Evolutionary conservation across 2,797 vertebrate species (phyloP).

Genomic region (Gobio occitaniae): DNA sequence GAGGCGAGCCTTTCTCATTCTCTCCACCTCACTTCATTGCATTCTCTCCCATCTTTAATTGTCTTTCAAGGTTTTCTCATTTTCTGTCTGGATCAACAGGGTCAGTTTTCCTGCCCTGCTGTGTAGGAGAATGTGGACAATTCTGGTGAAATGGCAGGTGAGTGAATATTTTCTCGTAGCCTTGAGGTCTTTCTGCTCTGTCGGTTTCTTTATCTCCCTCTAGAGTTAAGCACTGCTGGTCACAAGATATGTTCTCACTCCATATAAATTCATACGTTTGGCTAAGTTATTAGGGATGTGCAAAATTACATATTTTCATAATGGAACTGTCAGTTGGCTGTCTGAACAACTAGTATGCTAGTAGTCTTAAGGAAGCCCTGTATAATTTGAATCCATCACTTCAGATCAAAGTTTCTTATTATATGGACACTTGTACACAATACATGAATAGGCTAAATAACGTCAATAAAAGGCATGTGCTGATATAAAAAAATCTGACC

Average conservation of each 20-base stretch:
- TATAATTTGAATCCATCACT: not conserved
- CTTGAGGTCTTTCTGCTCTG: slow-evolving; percentile 64
- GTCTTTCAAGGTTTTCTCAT: slow-evolving; percentile 60
- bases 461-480: not conserved
- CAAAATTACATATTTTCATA: not conserved
- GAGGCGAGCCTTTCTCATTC: slow-evolving; percentile 23
- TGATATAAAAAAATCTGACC: not conserved
- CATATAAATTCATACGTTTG: slow-evolving; percentile 61
- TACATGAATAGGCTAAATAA: not conserved
- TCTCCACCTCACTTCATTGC: slow-evolving; percentile 37
- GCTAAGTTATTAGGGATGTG: slow-evolving; percentile 14
- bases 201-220: slow-evolving; percentile 54
- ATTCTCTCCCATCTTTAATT: slow-evolving; percentile 53
- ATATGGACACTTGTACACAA: not conserved
- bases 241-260: slow-evolving; percentile 34
- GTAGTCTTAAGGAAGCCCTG: not conserved
- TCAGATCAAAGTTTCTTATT: slow-evolving; percentile 9
- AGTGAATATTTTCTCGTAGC: slow-evolving; percentile 59
- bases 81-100: slow-evolving; percentile 56
- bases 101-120: slow-evolving; percentile 57
- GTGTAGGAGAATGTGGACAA: slow-evolving; percentile 14
- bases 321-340: not conserved
- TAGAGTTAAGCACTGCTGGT: slow-evolving; percentile 42
- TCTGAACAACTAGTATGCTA: not conserved
- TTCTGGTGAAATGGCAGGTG: slow-evolving; percentile 49